Evolutionary conservation across 2,888 invertebrate genomes (phyloP).

Genomic region (Polylopha cassiicola): DNA sequence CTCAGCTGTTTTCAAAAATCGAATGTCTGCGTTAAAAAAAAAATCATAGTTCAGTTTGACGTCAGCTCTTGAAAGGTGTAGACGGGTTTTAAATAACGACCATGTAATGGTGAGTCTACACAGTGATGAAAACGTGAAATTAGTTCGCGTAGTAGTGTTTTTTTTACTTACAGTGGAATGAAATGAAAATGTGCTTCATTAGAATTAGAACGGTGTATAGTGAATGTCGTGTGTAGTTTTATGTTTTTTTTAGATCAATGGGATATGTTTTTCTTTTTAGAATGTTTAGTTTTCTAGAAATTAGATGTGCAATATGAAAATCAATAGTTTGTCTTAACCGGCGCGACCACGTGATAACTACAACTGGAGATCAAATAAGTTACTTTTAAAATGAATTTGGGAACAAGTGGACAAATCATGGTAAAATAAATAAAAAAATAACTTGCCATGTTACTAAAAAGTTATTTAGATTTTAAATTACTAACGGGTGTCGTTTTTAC

Average conservation of each 20-base stretch:
- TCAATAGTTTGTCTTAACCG: no score
- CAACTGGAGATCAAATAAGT: no score
- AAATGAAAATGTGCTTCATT: slow-evolving; percentile 35
- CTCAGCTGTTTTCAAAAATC: slow-evolving; percentile 70
- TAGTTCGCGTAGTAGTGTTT: slow-evolving; percentile 38
- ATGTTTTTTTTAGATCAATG: slow-evolving; percentile 13
- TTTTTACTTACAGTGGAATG: slow-evolving; percentile 41
- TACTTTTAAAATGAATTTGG: no score
- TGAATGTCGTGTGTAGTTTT: slow-evolving; percentile 49
- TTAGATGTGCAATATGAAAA: not conserved
- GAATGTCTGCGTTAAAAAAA: slow-evolving; percentile 44
- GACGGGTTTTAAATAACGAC: slow-evolving; percentile 44
- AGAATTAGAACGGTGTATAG: slow-evolving; percentile 38
- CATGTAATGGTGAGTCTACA: slow-evolving; percentile 70
- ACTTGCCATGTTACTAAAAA: no score
- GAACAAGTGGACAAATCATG: no score
- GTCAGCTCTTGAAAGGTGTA: slow-evolving; percentile 49
- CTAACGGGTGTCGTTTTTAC: no score
- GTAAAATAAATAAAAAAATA: no score
- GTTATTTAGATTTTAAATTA: no score
- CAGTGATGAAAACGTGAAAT: slow-evolving; percentile 39
- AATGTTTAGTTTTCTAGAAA: slow-evolving; percentile 6
- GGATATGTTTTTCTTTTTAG: slow-evolving; percentile 21
- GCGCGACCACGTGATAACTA: no score
- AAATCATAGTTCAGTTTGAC: slow-evolving; percentile 51